Base-by-base conservation (phyloP, 2,113 vertebrate genomes). In the Rhodinocichla rosea region DNA sequence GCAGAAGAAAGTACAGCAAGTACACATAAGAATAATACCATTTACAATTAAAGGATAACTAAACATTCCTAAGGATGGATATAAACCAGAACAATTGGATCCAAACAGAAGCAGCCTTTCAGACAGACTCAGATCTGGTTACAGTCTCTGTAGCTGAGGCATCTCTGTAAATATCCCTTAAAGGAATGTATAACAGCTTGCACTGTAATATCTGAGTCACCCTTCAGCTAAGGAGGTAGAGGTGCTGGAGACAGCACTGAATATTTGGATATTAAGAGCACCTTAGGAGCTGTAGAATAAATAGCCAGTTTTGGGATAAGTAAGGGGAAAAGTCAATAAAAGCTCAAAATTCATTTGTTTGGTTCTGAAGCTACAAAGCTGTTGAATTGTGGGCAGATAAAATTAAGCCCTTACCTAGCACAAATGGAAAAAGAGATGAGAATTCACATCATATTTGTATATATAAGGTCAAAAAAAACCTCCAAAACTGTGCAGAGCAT, bases 1-100 rank as follows among this genome's bases (percentile, higher is more conserved):
- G 69, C 22, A 70, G 80, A 78, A 93, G 60, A 91, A 85, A 89
- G 68, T 40, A 26, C n/a, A 76, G 62, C 44, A 93, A 91, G 75
- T 62, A 50, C 1, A 4, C 62, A 24, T 62, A 62, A 35, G 69
- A 94, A 57, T 77, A 95, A 79, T 40, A 62, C 69, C 2, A 75
- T 73, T 89, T 90, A 59, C 62, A 80, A 50, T 64, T 84, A 83
- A 83, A 90, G n/a, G 12, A n/a, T 62, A 94, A 44, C 75, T 86
- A 92, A 94, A 90, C 92, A 89, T 57, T 89, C 26, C 62, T 81
- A 35, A 80, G 63, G 53, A 33, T 57, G 37, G 74, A 91, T 82
- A 91, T 69, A 92, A 96, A 85, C 62, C 77, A 92, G 89, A 95
- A 53, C 81, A 86, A 74, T 22, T 64, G 37, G 82, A 83, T 94